Percentiles rank a stretch among this genome's conserved stretches.
phyloP scores from a whole-genome alignment of 2,113 vertebrate genomes.

The Gambusia affinis region DNA sequence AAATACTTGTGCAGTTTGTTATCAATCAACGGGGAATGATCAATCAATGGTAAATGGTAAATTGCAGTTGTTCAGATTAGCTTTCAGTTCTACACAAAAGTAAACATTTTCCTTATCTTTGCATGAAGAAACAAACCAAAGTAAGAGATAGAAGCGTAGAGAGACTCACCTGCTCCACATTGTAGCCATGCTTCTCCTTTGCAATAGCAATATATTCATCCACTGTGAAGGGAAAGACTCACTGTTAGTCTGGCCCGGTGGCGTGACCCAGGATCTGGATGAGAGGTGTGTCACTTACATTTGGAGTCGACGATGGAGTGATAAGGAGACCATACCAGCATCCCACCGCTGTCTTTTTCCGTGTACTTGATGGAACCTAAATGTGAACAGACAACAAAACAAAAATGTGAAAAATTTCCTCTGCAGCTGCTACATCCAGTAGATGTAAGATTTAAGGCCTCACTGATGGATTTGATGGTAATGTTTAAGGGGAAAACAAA shows the following conservation, averaged over 20 bases:
- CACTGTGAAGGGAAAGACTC: slow-evolving; percentile 82
- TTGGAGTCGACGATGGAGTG: slow-evolving; percentile 91
- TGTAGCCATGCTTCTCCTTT: slow-evolving; percentile 98
- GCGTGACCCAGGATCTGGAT: not conserved
- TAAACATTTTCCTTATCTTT: too few relatives aligned
- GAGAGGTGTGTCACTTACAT: slow-evolving; percentile 78
- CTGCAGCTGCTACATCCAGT: not conserved
- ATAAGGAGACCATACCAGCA: slow-evolving; percentile 97
- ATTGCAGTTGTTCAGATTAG: not conserved
- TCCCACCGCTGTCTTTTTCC: slow-evolving; percentile 95
- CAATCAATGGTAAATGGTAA: too few relatives aligned
- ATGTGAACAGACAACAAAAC: not conserved
- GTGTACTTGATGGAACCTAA: slow-evolving; percentile 91
- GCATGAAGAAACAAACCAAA: not conserved
- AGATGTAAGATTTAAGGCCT: not conserved
- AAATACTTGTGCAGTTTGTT: too few relatives aligned
- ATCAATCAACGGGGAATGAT: too few relatives aligned
- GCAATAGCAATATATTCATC: slow-evolving; percentile 98
- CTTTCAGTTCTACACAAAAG: not conserved
- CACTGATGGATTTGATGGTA: not conserved
- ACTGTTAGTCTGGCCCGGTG: not conserved
- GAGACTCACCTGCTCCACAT: slow-evolving; percentile 90
- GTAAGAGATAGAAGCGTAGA: not conserved
- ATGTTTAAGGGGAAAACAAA: not conserved
- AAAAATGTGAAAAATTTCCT: not conserved